phyloP scores from a whole-genome alignment of 1,140 invertebrate species.

The Reticulitermes speratus region DNA sequence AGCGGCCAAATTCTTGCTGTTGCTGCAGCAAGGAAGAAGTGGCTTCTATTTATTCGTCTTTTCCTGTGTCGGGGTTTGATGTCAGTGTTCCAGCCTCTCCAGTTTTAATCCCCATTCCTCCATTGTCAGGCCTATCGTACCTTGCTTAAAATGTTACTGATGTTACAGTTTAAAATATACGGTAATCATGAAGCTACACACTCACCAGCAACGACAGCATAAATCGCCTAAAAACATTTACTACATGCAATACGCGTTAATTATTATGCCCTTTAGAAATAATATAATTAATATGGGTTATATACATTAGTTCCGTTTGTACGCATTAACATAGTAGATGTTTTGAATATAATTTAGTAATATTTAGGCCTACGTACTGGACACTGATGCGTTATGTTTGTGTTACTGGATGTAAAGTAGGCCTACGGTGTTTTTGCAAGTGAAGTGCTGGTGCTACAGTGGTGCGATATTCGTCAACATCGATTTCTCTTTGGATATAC shows the following conservation, averaged over 20 bases:
- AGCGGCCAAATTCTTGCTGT: not conserved
- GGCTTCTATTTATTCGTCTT: not conserved
- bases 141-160: not conserved
- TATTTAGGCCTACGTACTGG: not conserved
- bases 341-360: not conserved
- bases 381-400: not conserved
- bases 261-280: not conserved
- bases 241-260: not conserved
- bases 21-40: not conserved
- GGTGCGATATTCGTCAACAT: not conserved
- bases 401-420: not conserved
- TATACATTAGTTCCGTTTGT: not conserved
- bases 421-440: not conserved
- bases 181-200: not conserved
- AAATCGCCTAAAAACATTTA: not conserved
- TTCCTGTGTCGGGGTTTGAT: not conserved
- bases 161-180: not conserved
- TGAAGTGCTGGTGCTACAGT: conserved; percentile 11
- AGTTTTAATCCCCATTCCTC: not conserved
- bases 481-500: conserved; percentile 5
- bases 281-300: not conserved
- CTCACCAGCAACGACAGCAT: not conserved
- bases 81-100: not conserved
- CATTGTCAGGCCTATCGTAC: not conserved
- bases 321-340: not conserved